phyloP scores from a whole-genome alignment of 2,797 vertebrate species.

The Sciurus carolinensis region DNA sequence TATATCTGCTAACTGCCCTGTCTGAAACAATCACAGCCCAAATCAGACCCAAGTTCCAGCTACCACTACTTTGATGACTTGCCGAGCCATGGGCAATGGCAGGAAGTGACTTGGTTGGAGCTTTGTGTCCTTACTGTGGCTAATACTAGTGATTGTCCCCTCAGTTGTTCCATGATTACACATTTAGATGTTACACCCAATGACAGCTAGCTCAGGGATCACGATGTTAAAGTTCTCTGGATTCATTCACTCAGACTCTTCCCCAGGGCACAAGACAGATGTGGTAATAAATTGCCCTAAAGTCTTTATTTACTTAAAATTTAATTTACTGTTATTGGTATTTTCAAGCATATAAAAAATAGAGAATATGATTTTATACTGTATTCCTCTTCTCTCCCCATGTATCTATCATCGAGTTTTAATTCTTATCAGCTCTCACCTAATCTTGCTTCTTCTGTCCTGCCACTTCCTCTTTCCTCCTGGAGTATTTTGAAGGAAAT shows the following conservation, averaged over 20 bases:
- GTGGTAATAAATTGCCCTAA: background rate
- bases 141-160: background rate
- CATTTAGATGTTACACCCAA: background rate
- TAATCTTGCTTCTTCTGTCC: background rate
- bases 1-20: background rate
- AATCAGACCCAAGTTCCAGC: background rate
- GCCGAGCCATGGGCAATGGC: background rate
- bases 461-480: background rate
- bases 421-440: background rate
- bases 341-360: background rate
- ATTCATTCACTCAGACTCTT: background rate
- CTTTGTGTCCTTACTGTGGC: background rate
- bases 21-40: background rate
- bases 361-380: background rate
- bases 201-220: background rate
- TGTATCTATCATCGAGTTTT: background rate
- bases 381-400: background rate
- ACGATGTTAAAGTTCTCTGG: background rate
- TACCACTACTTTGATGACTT: background rate
- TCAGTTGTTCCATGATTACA: background rate
- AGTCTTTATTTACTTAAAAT: conserved; percentile 16
- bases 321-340: background rate
- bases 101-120: background rate
- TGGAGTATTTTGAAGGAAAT: conserved; percentile 38
- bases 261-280: background rate